Evolutionary conservation across 2,113 vertebrate genomes (phyloP), one percentile per base, ranked within the genome.

Genomic region (Enhydra lutris): DNA sequence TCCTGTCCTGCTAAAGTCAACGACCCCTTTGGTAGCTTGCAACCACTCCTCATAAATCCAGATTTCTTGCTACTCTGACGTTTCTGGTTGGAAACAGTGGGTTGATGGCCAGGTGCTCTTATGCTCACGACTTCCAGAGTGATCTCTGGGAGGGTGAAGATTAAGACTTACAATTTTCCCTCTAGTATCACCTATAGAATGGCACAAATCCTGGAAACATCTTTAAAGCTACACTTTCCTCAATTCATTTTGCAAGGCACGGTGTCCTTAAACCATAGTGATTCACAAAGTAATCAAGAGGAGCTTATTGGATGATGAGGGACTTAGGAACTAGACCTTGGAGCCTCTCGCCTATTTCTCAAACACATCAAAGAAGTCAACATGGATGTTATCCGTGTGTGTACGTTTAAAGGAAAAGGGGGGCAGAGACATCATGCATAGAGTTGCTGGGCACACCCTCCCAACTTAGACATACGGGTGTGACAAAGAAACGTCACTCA

Each of bases 241-340:
- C 83, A 87, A 91, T 84, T 50, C 65, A 6, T 47, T 89, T 74
- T 94, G 82, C 69, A 55, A 88, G 85, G 63, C 36, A 24, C 2
- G 1, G 42, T 81, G 23, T 69, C 42, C 63, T 95, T 94, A 94
- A 78, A 90, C 91, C 5, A 1, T 12, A 47, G n/a, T 57, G 83
- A 92, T 69, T 94, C 80, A 24, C 65, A 83, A 74, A 89, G 47
- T 42, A 74, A 90, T 90, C 45, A 34, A 57, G 88, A 61, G 36
- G 69, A 80, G 80, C 63, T 97, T 95, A 95, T 11, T 65, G 81
- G 63, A 74, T 80, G 61, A 69, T 47, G 36, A 76, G 55, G 57
- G 61, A 84, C 83, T 90, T 94, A 20, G 69, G 65, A 92, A 36
- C 34, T 74, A 59, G 21, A 50, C 13, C 21, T 59, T 42, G 15